Base-by-base conservation (phyloP, 2,888 invertebrate species). In the Hemicrepidius hirtus region DNA sequence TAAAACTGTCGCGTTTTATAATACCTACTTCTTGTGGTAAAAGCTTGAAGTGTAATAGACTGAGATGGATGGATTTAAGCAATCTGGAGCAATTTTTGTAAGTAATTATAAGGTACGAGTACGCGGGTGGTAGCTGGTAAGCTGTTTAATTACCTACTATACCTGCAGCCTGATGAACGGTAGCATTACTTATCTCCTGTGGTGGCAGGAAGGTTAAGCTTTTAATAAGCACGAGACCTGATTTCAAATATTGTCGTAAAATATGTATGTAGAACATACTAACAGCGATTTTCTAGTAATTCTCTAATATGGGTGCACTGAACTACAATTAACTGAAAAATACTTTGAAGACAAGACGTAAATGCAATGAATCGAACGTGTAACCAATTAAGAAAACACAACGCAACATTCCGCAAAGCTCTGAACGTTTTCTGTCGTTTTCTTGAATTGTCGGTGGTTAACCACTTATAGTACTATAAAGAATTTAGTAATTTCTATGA, bases 341-440 rank as follows among this genome's bases (percentile, higher is more conserved):
- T 66, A 68, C 68, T 60, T 68, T 60, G 68, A 68, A 68, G 68
- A 68, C 68, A 68, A 59, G 68, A 60, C 59, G 59, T 68, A 68
- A 68, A 68, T 68, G 68, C 60, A 68, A 68, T 68, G 60, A 68
- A 68, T 68, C 68, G 59, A 68, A 35, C 49, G 60, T 68, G 68
- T 68, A 68, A 68, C 68, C 68, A 68, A 68, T 68, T 68, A 68
- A 68, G 68, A 68, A 68, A 68, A 68, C 66, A 66, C 68, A 68
- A 68, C 68, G 68, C 68, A 60, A 57, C 68, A 68, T 68, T 68
- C 68, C 68, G 68, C 68, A 68, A 60, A 60, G 68, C 57, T 28
- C 66, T 55, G 57, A 55, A 41, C 57, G 57, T 57, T 68, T 67
- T 68, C 68, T 68, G 68, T 60, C 49, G 32, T 60, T 50, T 68